phyloP scores from a whole-genome alignment of 2,888 invertebrate species.

The Ophion obscuratus region DNA sequence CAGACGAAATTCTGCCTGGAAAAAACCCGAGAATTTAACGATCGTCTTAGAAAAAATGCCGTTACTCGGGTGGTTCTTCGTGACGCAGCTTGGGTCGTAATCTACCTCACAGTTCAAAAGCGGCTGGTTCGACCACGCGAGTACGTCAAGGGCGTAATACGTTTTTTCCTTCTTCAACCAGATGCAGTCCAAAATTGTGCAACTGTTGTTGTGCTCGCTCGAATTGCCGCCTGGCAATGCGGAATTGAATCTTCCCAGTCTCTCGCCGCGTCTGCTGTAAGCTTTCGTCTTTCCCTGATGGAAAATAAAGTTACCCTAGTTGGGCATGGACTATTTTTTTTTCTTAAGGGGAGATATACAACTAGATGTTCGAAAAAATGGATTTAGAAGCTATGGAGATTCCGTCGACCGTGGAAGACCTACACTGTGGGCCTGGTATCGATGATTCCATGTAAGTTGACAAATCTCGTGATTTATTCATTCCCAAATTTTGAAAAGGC shows the following conservation, averaged over 20 bases:
- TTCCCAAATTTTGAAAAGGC: too few relatives aligned
- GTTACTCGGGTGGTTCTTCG: neutral
- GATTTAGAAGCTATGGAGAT: too few relatives aligned
- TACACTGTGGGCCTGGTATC: too few relatives aligned
- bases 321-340: neutral
- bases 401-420: too few relatives aligned
- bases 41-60: neutral
- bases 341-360: neutral
- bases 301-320: constrained; percentile 66
- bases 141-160: constrained; percentile 92
- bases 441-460: too few relatives aligned
- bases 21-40: constrained; percentile 64
- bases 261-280: constrained; percentile 88
- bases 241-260: constrained; percentile 83
- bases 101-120: constrained; percentile 91
- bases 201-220: constrained; percentile 81
- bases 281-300: constrained; percentile 89
- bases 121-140: constrained; percentile 91
- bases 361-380: too few relatives aligned
- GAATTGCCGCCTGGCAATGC: constrained; percentile 90
- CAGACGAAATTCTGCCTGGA: constrained; percentile 92
- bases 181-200: constrained; percentile 94
- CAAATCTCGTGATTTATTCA: too few relatives aligned
- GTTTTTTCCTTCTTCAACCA: constrained; percentile 87
- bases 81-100: constrained; percentile 29